Base-by-base conservation (phyloP, 2,797 vertebrate species). In the Mionectes olivaceus region DNA sequence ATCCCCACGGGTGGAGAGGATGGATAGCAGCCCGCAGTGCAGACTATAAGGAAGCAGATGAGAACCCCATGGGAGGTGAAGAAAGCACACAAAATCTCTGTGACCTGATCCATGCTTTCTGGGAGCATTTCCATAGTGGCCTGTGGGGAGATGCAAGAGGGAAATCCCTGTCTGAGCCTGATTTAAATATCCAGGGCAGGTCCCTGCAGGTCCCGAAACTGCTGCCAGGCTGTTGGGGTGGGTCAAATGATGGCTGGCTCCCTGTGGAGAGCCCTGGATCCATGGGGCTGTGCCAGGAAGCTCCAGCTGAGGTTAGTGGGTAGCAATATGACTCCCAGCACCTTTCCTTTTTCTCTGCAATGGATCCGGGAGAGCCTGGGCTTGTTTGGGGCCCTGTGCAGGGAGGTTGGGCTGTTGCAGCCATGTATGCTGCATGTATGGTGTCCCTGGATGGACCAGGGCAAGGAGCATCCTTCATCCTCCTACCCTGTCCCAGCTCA, bases 221-320 rank as follows among this genome's bases (percentile, higher is more conserved):
- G 0, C 35, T 74, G 43, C 44, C 30, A 50, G 43, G 7, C 32
- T 5, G 3, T 37, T 75, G 50, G 49, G 32, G 9, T 60, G 35
- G 11, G 39, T 10, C 0, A 1, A 49, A 47, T 0, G 0, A 27
- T 37, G 55, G 67, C 78, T 17, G 8, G 50, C 8, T 46, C 41
- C 35, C 57, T 28, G 28, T 22, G 73, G 49, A 69, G 37, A 68
- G n/a, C 55, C 23, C 43, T 0, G 2, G 39, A 11, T 27, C 46
- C 2, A 0, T 22, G 28, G 43, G 46, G n/a, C 39, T 24, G 27
- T 5, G 2, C 23, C 1, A 9, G n/a, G 67, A 52, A 18, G 16
- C 70, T 55, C 24, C n/a, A 70, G 57, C 41, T 22, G 7, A 19
- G 11, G 4, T 71, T 28, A 16, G 43, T 28, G 46, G 33, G 32